Conservation (phyloP, 2,797 vertebrate species). For the Lophotriccus pileatus region DNA sequence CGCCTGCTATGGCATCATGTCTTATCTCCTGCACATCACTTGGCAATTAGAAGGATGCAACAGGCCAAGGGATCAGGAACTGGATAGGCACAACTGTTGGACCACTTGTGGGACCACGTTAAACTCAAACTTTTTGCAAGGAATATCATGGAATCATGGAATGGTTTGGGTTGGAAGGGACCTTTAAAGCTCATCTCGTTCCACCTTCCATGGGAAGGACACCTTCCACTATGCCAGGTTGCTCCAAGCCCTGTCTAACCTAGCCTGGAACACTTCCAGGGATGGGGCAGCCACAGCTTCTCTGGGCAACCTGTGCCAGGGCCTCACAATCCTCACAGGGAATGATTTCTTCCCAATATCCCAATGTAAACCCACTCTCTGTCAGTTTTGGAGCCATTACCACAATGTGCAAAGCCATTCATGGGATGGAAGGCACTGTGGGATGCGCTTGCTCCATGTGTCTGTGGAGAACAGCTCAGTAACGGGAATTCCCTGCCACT, state of each 20-base stretch:
- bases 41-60: neutral
- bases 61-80: neutral
- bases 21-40: neutral
- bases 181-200: neutral
- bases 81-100: neutral
- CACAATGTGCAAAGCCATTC: neutral
- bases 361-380: neutral
- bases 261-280: neutral
- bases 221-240: neutral
- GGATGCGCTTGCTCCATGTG: neutral
- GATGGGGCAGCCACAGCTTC: neutral
- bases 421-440: rapidly evolving
- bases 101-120: rapidly evolving
- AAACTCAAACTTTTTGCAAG: neutral
- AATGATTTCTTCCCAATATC: neutral
- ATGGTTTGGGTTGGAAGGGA: neutral
- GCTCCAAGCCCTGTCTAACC: neutral
- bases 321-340: rapidly evolving
- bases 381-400: neutral
- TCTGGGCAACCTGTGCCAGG: neutral
- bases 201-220: neutral
- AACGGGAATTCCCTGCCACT: neutral
- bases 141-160: neutral
- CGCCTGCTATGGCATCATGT: neutral
- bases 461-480: neutral